phyloP scores from a whole-genome alignment of 2,888 invertebrate species.

The Tiliacea citrago region DNA sequence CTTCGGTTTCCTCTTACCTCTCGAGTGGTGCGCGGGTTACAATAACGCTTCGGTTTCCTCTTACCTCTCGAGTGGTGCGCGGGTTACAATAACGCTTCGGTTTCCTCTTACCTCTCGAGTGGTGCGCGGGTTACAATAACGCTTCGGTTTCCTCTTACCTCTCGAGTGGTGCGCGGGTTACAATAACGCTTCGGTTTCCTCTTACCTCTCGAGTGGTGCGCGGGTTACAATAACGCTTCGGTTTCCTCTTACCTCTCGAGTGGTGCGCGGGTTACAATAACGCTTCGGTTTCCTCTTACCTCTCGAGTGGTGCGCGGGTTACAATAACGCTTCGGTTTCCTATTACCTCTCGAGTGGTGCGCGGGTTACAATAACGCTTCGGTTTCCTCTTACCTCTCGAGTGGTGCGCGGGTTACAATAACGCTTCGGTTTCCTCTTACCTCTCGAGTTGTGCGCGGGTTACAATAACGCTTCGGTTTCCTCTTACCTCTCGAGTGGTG shows the following conservation, averaged over 20 bases:
- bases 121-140: constrained; percentile 12
- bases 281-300: constrained; percentile 40
- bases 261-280: constrained; percentile 11
- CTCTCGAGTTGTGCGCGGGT: constrained; percentile 15
- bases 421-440: constrained; percentile 42
- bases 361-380: constrained; percentile 8
- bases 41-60: constrained; percentile 38
- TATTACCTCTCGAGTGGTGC: constrained; percentile 26
- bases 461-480: constrained; percentile 35
- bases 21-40: constrained; percentile 12
- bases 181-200: constrained; percentile 38
- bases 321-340: constrained; percentile 36
- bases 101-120: constrained; percentile 31
- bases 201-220: constrained; percentile 26
- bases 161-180: constrained; percentile 13
- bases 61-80: constrained; percentile 25
- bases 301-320: constrained; percentile 13
- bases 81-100: constrained; percentile 20
- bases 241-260: constrained; percentile 35
- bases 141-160: constrained; percentile 39
- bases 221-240: constrained; percentile 11
- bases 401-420: constrained; percentile 8
- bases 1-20: constrained; percentile 38
- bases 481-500: constrained; percentile 27
- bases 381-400: constrained; percentile 38